Conservation (phyloP, 2,113 vertebrate species). For the Oryzias woworae region DNA sequence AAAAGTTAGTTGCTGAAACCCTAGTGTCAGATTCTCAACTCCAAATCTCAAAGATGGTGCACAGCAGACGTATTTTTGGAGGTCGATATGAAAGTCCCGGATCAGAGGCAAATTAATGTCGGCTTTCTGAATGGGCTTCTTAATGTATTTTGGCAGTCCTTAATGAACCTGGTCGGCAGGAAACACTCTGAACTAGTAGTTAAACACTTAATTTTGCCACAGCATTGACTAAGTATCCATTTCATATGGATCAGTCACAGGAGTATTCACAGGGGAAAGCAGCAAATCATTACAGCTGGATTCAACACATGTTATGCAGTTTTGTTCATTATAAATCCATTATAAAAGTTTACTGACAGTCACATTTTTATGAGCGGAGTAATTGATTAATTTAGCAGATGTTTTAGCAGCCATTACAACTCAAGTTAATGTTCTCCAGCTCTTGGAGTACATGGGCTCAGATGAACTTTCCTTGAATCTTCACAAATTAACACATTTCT, state of each 20-base stretch:
- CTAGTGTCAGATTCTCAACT: too few relatives aligned
- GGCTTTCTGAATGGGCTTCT: background rate
- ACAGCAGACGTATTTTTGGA: too few relatives aligned
- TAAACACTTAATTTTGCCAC: background rate
- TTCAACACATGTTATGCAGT: conserved; percentile 17
- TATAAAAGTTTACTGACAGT: conserved; percentile 3
- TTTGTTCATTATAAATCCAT: conserved; percentile 23
- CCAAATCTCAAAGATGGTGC: too few relatives aligned
- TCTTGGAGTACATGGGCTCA: background rate
- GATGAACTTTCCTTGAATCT: background rate
- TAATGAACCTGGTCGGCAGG: background rate
- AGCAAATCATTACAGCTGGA: conserved; percentile 13
- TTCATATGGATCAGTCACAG: conserved; percentile 4
- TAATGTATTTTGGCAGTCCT: background rate
- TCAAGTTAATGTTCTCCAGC: background rate
- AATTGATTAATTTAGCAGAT: conserved; percentile 4
- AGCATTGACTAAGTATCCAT: conserved; percentile 3
- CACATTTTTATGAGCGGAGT: background rate
- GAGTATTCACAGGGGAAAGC: conserved; percentile 2
- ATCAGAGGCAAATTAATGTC: background rate
- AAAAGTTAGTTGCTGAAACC: too few relatives aligned
- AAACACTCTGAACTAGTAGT: background rate
- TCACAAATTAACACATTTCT: background rate
- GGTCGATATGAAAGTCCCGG: too few relatives aligned
- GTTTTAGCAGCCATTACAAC: background rate